Evolutionary conservation across 2,888 invertebrate genomes (phyloP).

Genomic region (Lomographa bimaculata): DNA sequence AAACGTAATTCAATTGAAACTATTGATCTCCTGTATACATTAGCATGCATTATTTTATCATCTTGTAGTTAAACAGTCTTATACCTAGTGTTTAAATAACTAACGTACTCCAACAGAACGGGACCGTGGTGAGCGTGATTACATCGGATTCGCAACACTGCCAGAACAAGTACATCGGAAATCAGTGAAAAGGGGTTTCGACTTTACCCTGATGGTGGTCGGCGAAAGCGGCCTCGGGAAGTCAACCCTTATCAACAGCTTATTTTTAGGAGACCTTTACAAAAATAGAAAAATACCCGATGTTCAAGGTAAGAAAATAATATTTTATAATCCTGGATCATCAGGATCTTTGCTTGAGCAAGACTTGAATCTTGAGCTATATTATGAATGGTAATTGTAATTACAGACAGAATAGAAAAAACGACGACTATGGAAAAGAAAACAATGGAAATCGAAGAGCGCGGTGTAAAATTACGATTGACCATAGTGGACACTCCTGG

Average conservation of each 20-base stretch:
- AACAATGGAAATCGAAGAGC: conserved; percentile 97
- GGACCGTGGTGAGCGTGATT: conserved; percentile 87
- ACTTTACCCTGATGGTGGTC: conserved; percentile 98
- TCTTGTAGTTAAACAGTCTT: too few species aligned
- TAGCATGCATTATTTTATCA: too few species aligned
- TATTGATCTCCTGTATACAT: too few species aligned
- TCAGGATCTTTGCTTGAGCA: too few species aligned
- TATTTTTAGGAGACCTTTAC: conserved; percentile 96
- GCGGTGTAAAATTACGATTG: conserved; percentile 94
- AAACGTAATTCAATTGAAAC: too few species aligned
- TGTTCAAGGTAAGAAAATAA: conserved; percentile 85
- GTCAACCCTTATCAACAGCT: conserved; percentile 96
- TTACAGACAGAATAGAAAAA: conserved; percentile 86
- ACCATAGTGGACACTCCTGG: conserved; percentile 98
- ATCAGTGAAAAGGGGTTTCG: conserved; percentile 97
- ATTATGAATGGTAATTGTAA: too few species aligned
- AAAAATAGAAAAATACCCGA: conserved; percentile 90
- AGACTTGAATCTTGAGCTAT: too few species aligned
- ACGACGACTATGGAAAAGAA: conserved; percentile 89
- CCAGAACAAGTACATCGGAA: conserved; percentile 98
- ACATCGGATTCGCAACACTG: conserved; percentile 97
- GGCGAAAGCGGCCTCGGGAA: conserved; percentile 97
- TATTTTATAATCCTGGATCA: too few species aligned
- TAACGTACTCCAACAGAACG: too few species aligned
- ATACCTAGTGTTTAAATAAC: too few species aligned